Base-by-base conservation (phyloP, 2,113 vertebrate species). In the Nycticebus coucang region DNA sequence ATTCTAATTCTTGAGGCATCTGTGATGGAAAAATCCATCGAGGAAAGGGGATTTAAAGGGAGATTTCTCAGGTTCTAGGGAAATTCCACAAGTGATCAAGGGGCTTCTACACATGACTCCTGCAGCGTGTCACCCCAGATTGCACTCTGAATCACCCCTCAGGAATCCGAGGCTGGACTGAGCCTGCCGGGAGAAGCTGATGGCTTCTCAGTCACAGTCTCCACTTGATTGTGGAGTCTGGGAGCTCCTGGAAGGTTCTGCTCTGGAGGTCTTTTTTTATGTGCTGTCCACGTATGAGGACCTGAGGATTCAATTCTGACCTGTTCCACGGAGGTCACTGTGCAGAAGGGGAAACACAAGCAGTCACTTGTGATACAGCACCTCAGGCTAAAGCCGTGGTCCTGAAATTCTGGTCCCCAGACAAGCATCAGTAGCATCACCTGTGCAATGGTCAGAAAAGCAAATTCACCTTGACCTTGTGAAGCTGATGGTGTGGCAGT, bases 21-120 rank as follows among this genome's bases (percentile, higher is more conserved):
- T 33, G 11, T 62, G 37, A 84, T 86, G 78, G 81, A 85, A 95
- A 95, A 90, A 94, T 72, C 86, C 28, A 64, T 7, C 64, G 41
- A 87, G 50, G 66, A 94, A 89, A 71, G 93, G 97, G 97, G 62
- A 69, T 75, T 86, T 93, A 83, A 71, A 81, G 93, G 97, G 95
- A 96, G 77, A 96, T 97, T 97, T 97, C 68, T 26, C 45, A 81
- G 87, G 84, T 80, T 68, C 15, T 94, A 15, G 95, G 96, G 97
- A 91, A 97, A 97, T 97, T 94, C 96, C 97, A 78, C 74, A 87
- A 0, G 0, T 33, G 37, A 89, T 59, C 45, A 55, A 71, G 77
- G 60, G 60, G 69, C 55, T 93, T 87, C 77, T 15, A 75, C 78
- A 1, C 62, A 24, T 94, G 95, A 93, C 86, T 96, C 82, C 91